Conservation (phyloP, 2,797 vertebrate species). For the Schizopygopsis malacanthus region DNA sequence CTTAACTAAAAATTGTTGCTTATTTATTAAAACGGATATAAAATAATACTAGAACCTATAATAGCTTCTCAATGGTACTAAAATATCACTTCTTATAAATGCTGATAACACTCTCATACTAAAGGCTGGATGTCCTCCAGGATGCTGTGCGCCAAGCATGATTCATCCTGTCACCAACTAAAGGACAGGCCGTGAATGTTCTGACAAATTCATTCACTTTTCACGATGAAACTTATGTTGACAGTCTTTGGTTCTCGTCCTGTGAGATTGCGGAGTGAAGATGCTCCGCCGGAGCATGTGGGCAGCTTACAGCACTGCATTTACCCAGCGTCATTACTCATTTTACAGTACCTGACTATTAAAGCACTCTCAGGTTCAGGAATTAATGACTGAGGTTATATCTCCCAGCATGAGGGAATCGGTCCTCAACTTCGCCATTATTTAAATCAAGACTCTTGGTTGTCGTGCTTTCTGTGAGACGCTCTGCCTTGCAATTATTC, state of each 20-base stretch:
- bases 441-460: slow-evolving; percentile 3
- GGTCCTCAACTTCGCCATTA: neutral
- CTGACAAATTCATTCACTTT: slow-evolving; percentile 1
- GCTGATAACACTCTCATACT: neutral
- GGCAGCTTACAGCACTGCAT: neutral
- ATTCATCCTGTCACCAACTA: neutral
- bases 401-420: neutral
- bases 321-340: slow-evolving; percentile 22
- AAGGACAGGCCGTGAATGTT: neutral
- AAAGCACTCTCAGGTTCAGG: slow-evolving; percentile 20
- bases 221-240: slow-evolving; percentile 10
- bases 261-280: slow-evolving; percentile 1
- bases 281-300: neutral
- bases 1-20: too few relatives aligned
- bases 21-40: too few relatives aligned
- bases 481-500: slow-evolving; percentile 30
- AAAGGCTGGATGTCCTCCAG: neutral
- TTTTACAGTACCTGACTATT: slow-evolving; percentile 15
- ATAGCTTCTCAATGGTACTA: neutral
- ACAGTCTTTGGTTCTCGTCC: slow-evolving; percentile 16
- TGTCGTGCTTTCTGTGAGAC: neutral
- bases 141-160: neutral
- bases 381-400: slow-evolving; percentile 33
- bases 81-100: neutral
- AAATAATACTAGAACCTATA: neutral